Evolutionary conservation across 2,113 vertebrate species (phyloP), one percentile per base, ranked within the genome.

Genomic region (Laterallus jamaicensis): DNA sequence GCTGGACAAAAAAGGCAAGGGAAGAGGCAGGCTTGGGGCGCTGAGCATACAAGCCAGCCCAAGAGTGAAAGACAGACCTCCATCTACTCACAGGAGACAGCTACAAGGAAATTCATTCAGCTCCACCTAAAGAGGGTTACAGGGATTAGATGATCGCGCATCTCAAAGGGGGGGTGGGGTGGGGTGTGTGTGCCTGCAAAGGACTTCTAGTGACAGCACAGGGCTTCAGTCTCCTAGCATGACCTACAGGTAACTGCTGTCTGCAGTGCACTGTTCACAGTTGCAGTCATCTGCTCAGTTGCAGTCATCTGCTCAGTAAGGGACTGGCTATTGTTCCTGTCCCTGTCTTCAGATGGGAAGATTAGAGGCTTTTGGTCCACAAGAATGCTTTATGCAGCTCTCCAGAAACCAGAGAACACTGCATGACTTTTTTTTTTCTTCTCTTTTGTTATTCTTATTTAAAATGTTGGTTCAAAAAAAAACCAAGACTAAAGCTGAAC

Each of bases 111-210:
- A 77, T 42, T 40, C 71, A 49, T 37, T 83, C 14, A 44, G 66
- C 83, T 95, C 55, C 50, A 77, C 44, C 54, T 81, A 50, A 91
- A 91, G 79, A 86, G 60, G 85, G 63, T 95, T 93, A 88, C 22
- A 44, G 63, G 31, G 64, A 84, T 86, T 81, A 84, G 9, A 35
- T 15, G 25, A 50, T 31, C 25, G 82, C 74, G 81, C 9, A 4
- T 50, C 31, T 40, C 28, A 73, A 87, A 85, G 52, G 17, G 29
- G 84, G 26, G 9, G 39, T 39, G 39, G 35, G 35, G 35, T 35
- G 35, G 35, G 17, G 42, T 44, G 42, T 44, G 42, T 18, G 16
- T 44, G 42, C 42, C 42, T 50, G 19, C 16, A 74, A 52, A 93
- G 37, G 52, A 16, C 13, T 88, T 55, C 28, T 14, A 58, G 71